Percentiles rank a stretch among this genome's conserved stretches.
These are phyloP conservation scores for Myopa testacea DNA, from an alignment of 2,888 invertebrate species.

Conservation along the genomic window DNA sequence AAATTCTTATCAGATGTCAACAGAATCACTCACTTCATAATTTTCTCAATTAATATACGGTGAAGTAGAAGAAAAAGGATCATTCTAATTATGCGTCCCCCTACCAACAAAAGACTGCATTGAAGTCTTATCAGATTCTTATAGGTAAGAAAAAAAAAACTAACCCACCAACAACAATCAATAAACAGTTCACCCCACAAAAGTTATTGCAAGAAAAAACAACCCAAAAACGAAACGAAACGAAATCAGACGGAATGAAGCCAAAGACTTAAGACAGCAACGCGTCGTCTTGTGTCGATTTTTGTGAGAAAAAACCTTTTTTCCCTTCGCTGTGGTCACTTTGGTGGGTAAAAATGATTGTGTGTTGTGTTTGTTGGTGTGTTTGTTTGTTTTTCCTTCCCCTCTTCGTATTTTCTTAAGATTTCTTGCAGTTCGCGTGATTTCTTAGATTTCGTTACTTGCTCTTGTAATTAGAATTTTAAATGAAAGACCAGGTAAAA, in stretches of 20 bases:
- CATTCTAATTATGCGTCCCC: too few species aligned
- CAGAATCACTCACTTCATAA: neutral
- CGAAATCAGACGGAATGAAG: neutral
- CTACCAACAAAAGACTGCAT: too few species aligned
- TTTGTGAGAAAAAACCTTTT: neutral
- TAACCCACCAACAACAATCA: too few species aligned
- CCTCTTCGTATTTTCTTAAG: constrained; percentile 21
- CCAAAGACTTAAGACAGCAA: constrained; percentile 35
- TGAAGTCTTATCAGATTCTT: too few species aligned
- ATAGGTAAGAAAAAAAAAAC: too few species aligned
- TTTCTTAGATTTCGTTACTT: constrained; percentile 17
- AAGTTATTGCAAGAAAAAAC: constrained; percentile 5
- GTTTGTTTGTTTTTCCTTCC: neutral
- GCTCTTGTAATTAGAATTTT: constrained; percentile 34
- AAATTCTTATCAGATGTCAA: neutral
- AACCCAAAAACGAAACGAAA: neutral
- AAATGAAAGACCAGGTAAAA: constrained; percentile 18
- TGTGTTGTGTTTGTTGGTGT: too few species aligned
- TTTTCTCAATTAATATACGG: neutral
- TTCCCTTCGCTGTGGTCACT: neutral
- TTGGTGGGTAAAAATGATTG: too few species aligned
- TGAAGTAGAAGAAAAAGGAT: too few species aligned
- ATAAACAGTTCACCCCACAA: too few species aligned
- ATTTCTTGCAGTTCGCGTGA: constrained; percentile 30
- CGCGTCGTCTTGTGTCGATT: neutral